Percentiles rank a stretch among this genome's conserved stretches.
phyloP scores from a whole-genome alignment of 2,888 invertebrate species.

The Choreutis nemorana region DNA sequence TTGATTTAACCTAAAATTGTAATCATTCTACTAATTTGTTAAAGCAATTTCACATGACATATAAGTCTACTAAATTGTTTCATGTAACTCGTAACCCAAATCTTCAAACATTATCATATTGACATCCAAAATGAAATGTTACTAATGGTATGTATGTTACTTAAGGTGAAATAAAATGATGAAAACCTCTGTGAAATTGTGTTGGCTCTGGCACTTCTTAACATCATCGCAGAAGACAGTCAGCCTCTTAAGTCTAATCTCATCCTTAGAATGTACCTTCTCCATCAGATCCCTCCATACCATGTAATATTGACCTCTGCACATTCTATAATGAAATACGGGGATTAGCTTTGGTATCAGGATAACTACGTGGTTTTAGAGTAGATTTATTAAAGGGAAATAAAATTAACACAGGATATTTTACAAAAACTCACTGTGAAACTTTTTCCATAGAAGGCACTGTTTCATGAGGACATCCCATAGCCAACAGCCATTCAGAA shows the following conservation, averaged over 20 bases:
- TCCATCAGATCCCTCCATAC: constrained; percentile 55
- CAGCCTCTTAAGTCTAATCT: constrained; percentile 30
- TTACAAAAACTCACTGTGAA: constrained; percentile 29
- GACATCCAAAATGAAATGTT: no score
- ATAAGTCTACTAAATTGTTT: no score
- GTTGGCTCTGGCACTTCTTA: constrained; percentile 27
- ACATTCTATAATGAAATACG: constrained; percentile 26
- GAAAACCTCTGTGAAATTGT: constrained; percentile 31
- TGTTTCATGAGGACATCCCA: constrained; percentile 49
- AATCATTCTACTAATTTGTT: no score
- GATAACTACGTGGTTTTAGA: not conserved
- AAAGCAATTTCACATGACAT: no score
- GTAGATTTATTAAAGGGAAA: not conserved
- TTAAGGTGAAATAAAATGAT: not conserved
- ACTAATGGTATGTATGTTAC: not conserved
- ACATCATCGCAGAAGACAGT: constrained; percentile 47
- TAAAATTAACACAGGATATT: no score
- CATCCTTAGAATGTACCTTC: constrained; percentile 35
- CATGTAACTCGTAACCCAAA: no score
- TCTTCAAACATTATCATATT: no score
- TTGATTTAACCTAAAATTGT: no score
- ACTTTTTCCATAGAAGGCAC: constrained; percentile 44
- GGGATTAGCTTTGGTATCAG: not conserved
- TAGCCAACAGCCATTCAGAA: constrained; percentile 42
- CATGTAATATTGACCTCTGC: constrained; percentile 50